Evolutionary conservation across 2,797 vertebrate genomes (phyloP), one percentile per base, ranked within the genome.

Genomic region (Sciurus vulgaris): DNA sequence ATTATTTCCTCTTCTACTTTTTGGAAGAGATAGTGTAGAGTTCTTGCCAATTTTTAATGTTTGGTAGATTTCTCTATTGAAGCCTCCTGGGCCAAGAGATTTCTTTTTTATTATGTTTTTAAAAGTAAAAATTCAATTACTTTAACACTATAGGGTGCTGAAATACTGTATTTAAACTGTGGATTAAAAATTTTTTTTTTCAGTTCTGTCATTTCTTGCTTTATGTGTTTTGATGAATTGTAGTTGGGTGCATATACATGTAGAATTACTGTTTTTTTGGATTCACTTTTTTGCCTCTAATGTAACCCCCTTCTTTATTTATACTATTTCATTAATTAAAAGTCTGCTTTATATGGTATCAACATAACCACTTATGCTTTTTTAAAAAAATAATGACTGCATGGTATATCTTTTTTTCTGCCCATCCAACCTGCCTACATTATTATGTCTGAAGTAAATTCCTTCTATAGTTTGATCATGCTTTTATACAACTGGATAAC

Each of bases 71-170:
- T 83, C 61, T 79, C n/a, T 3, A 44, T 12, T 10, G 20, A 87
- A 84, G 15, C 5, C 49, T 65, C 30, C 51, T 56, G 28, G 18
- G 15, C 14, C 44, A 79, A 49, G 7, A 51, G 33, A 73, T 49
- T 93, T 56, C 5, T 73, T 6, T 73, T 84, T 67, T 74, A 12
- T 10, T 91, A 76, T 77, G 28, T 67, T 95, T 95, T 93, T 44
- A 11, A 90, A 93, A 69, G 74, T 70, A 78, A 14, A 87, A 65
- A 70, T 65, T 76, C 7, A 67, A 35, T 78, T 92, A 41, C 12
- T 49, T 63, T 56, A 70, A 59, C 17, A 84, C 18, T 69, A 56
- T 13, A 41, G 7, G 13, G 35, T 79, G 1, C 83, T 90, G 51
- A 86, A 93, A 59, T 59, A 1, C 3, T 41, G 12, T 87, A 41